Conservation (phyloP, 2,888 invertebrate species). For the Pheosia gnoma region DNA sequence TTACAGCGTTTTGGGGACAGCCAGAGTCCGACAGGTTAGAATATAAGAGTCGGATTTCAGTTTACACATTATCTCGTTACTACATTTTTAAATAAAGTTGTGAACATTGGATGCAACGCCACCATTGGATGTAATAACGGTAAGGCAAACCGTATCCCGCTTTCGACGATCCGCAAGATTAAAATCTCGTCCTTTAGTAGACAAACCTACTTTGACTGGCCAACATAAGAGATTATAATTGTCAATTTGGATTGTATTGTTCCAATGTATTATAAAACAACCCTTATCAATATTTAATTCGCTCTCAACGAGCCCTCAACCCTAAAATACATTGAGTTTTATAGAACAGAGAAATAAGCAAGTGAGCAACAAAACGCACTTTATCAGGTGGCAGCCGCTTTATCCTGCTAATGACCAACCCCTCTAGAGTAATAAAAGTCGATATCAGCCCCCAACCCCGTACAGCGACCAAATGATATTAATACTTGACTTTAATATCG, state of each 20-base stretch:
- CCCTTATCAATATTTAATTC: not conserved
- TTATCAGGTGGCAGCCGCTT: conserved; percentile 83
- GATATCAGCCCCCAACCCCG: conserved; percentile 69
- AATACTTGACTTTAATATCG: conserved; percentile 49
- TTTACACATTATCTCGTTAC: no score
- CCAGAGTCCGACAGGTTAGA: no score
- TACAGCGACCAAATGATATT: conserved; percentile 43
- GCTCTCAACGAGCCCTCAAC: conserved; percentile 31
- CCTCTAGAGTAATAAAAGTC: conserved; percentile 82
- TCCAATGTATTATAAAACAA: not conserved
- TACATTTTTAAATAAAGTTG: no score
- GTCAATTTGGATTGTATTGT: not conserved
- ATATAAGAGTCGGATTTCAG: no score
- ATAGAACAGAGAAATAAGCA: conserved; percentile 64
- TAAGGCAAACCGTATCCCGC: no score
- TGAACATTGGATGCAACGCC: no score
- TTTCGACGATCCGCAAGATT: no score
- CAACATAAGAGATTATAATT: no score
- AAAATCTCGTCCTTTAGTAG: no score
- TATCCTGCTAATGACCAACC: conserved; percentile 83
- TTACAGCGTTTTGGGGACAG: no score
- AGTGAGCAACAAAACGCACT: conserved; percentile 83
- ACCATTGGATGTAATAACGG: no score
- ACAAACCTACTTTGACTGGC: no score
- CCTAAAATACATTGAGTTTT: conserved; percentile 44